Evolutionary conservation across 2,888 invertebrate genomes (phyloP).

Genomic region (Melinaea marsaeus): DNA sequence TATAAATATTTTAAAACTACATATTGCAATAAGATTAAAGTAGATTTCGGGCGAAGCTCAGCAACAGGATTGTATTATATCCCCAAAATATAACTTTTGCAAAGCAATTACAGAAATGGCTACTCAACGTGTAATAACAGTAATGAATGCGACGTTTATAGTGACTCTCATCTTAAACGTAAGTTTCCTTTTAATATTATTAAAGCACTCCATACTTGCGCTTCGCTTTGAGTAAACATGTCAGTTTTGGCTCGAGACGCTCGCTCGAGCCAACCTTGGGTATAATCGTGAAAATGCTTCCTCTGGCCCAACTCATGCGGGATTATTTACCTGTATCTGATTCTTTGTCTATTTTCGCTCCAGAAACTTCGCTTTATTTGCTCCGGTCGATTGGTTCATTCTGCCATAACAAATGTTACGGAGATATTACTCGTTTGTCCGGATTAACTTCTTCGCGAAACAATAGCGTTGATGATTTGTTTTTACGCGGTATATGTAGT

Average conservation of each 20-base stretch:
- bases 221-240: constrained; percentile 41
- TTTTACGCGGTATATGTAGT: constrained; percentile 26
- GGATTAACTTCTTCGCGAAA: constrained; percentile 59
- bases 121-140: constrained; percentile 4
- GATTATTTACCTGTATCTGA: constrained; percentile 72
- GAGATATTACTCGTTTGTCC: constrained; percentile 64
- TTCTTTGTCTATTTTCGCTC: constrained; percentile 74
- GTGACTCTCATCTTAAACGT: constrained; percentile 17
- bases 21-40: too few relatives aligned
- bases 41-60: too few relatives aligned
- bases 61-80: constrained; percentile 9
- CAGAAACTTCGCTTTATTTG: constrained; percentile 69
- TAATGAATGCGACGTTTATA: constrained; percentile 10
- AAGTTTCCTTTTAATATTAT: constrained; percentile 29
- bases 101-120: constrained; percentile 1
- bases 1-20: too few relatives aligned
- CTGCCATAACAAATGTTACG: constrained; percentile 66
- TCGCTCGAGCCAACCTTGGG: constrained; percentile 46
- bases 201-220: constrained; percentile 27
- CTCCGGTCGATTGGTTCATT: constrained; percentile 68
- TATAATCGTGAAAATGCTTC: constrained; percentile 59
- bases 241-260: constrained; percentile 44
- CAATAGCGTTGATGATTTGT: constrained; percentile 40
- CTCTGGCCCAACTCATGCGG: constrained; percentile 56
- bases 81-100: constrained; percentile 16